phyloP scores from a whole-genome alignment of 2,888 invertebrate genomes.

The Maniola hyperantus region DNA sequence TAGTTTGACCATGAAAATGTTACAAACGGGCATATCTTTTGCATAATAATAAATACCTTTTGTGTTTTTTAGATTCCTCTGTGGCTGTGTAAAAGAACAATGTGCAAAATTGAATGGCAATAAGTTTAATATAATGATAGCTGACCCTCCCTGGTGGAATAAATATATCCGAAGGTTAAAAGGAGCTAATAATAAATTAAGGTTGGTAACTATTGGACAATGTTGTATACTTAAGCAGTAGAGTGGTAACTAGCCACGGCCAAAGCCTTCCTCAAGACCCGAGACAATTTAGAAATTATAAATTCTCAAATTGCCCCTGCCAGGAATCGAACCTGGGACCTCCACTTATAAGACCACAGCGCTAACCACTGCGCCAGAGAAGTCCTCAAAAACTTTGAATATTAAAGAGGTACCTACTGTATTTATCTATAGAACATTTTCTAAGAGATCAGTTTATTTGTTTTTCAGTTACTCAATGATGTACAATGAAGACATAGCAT shows the following conservation, averaged over 20 bases:
- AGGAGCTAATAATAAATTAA: slow-evolving; percentile 81
- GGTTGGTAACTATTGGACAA: slow-evolving; percentile 63
- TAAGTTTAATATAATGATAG: slow-evolving; percentile 90
- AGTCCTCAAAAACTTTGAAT: too few species aligned
- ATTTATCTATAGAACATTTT: not conserved
- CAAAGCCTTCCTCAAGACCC: too few species aligned
- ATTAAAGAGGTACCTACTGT: too few species aligned
- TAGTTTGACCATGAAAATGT: too few species aligned
- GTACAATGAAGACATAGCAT: slow-evolving; percentile 87
- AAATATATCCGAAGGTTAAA: slow-evolving; percentile 94
- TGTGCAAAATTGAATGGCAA: slow-evolving; percentile 68
- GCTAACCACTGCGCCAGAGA: too few species aligned
- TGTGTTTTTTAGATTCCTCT: slow-evolving; percentile 82
- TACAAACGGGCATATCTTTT: not conserved
- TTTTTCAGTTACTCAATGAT: slow-evolving; percentile 89
- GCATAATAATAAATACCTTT: too few species aligned
- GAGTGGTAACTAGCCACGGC: too few species aligned
- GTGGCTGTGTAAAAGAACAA: slow-evolving; percentile 82
- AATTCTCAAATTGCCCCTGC: too few species aligned
- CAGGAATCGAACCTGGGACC: too few species aligned
- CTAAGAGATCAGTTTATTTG: not conserved
- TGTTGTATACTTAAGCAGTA: not conserved
- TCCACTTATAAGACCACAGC: too few species aligned
- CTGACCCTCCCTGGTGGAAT: slow-evolving; percentile 99
- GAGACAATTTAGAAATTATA: too few species aligned